phyloP scores from a whole-genome alignment of 2,888 invertebrate genomes.

The Spialia ferax region DNA sequence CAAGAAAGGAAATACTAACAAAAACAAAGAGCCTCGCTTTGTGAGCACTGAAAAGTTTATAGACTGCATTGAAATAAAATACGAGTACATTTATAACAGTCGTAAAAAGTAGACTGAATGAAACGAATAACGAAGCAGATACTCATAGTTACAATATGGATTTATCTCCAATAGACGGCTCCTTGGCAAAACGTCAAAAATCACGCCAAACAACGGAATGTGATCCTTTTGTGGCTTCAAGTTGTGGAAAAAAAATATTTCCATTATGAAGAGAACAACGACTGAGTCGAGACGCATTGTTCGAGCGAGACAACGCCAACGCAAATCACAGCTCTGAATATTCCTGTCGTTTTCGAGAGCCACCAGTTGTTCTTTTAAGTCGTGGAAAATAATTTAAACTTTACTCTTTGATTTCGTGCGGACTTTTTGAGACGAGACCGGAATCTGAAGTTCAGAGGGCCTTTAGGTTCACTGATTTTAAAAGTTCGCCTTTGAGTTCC shows the following conservation, averaged over 20 bases:
- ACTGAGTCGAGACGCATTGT: slow-evolving; percentile 24
- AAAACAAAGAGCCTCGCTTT: slow-evolving; percentile 27
- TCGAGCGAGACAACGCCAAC: slow-evolving; percentile 26
- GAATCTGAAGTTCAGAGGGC: slow-evolving; percentile 20
- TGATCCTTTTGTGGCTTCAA: slow-evolving; percentile 34
- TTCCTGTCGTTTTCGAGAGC: slow-evolving; percentile 17
- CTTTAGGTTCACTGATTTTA: slow-evolving; percentile 16
- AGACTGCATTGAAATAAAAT: slow-evolving; percentile 38
- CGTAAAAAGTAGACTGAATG: slow-evolving; percentile 33
- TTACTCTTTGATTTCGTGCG: slow-evolving; percentile 29
- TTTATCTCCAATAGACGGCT: slow-evolving; percentile 36
- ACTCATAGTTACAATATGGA: slow-evolving; percentile 34
- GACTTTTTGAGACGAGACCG: slow-evolving; percentile 7
- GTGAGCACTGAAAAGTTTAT: slow-evolving; percentile 37
- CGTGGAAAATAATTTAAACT: slow-evolving; percentile 31
- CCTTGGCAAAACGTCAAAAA: slow-evolving; percentile 42
- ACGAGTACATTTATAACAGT: slow-evolving; percentile 31
- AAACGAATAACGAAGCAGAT: slow-evolving; percentile 23
- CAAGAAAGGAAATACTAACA: slow-evolving; percentile 23
- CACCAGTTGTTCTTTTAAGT: slow-evolving; percentile 33
- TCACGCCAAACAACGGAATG: slow-evolving; percentile 29
- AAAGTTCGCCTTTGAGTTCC: slow-evolving; percentile 20
- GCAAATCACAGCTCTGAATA: slow-evolving; percentile 29
- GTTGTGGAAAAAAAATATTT: slow-evolving; percentile 35
- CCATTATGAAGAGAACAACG: slow-evolving; percentile 35